Base-by-base conservation (phyloP, 1,140 invertebrate genomes). In the Agrilus planipennis region DNA sequence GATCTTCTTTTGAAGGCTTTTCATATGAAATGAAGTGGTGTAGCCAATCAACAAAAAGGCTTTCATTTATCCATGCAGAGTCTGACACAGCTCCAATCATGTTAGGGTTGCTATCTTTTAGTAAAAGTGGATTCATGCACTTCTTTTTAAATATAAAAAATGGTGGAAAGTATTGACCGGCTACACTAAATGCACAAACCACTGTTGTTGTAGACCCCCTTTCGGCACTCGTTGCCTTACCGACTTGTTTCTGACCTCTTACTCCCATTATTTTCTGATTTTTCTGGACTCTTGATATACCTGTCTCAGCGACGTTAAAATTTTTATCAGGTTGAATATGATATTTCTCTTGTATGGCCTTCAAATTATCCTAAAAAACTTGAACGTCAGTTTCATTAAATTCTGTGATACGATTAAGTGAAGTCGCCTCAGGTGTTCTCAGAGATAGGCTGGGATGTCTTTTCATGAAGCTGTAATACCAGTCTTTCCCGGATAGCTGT, bases 121-220 rank as follows among this genome's bases (percentile, higher is more conserved):
- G 1, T 38, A 46, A 25, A 32, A 47, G 19, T 29, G 40, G 9
- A 18, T 41, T 47, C 44, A 47, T 46, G 17, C 44, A 28, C 22
- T 44, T 49, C 19, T 36, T 51, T 41, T 45, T 45, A 38, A 53
- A 46, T 18, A 46, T 47, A 22, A 46, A 32, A 14, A 45, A 37
- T 7, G 44, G 43, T 18, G 44, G 44, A n/a, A n/a, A n/a, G n/a
- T n/a, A n/a, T n/a, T n/a, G n/a, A n/a, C n/a, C n/a, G n/a, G n/a
- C n/a, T 27, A 46, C 3, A 42, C 38, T 21, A 19, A 21, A 20
- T 22, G 21, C 35, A 20, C 35, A 37, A 30, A 45, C 44, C 23
- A 38, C 32, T 37, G 37, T 41, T 41, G 46, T 45, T 18, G 34
- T 46, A 14, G 35, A 15, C 19, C 32, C 37, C 9, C 29, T 18